These are phyloP conservation scores for Dicrurus megarhynchus DNA, from an alignment of 2,113 vertebrate species.

Conservation along the genomic window DNA sequence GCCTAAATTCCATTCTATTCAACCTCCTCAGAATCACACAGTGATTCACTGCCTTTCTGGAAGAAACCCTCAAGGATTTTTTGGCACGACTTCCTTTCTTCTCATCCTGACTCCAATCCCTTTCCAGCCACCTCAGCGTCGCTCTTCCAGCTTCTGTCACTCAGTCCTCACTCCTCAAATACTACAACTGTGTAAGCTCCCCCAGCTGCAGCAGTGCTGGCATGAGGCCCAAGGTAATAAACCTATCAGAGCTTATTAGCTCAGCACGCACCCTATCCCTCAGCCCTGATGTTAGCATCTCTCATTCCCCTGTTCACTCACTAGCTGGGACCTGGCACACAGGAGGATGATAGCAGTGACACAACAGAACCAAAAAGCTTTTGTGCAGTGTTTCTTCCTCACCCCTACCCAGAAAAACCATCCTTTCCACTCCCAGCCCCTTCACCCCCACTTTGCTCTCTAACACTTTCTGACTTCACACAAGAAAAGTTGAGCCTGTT, in stretches of 20 bases:
- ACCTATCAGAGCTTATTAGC: not conserved
- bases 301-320: not conserved
- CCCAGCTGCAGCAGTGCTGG: not conserved
- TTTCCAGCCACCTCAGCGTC: not conserved
- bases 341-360: not conserved
- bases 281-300: not conserved
- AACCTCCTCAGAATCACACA: not conserved
- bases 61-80: not conserved
- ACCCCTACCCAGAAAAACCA: not conserved
- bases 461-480: not conserved
- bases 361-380: not conserved
- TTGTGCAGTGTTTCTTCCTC: not conserved
- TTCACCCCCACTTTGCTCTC: not conserved
- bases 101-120: not conserved
- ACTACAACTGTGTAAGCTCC: rapidly evolving
- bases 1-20: not conserved
- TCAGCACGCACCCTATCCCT: not conserved
- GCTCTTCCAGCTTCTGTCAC: not conserved
- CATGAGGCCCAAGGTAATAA: not conserved
- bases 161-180: not conserved
- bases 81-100: not conserved
- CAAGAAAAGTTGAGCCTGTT: not conserved
- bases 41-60: not conserved
- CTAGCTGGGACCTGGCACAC: not conserved
- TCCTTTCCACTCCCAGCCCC: not conserved